Percentiles rank a stretch among this genome's conserved stretches.
These are phyloP conservation scores for Tethea ocularis DNA, from an alignment of 2,888 invertebrate species.

Conservation along the genomic window DNA sequence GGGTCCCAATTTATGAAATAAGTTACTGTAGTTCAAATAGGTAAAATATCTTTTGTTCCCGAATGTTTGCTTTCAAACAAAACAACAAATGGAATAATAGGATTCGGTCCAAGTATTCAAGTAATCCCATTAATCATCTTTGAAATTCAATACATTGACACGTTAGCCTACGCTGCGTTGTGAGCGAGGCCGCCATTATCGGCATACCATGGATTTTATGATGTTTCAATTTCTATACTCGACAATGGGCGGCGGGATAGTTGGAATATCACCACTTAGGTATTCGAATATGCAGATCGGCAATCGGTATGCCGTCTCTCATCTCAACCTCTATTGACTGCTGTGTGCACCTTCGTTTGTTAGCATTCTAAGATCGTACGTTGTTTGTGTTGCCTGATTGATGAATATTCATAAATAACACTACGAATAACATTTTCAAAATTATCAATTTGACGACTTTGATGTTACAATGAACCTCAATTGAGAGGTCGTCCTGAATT, in stretches of 20 bases:
- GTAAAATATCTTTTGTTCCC: conserved; percentile 19
- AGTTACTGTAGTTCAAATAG: conserved; percentile 10
- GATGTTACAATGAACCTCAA: background rate
- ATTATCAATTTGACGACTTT: conserved; percentile 8
- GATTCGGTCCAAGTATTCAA: conserved; percentile 59
- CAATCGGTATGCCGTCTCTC: conserved; percentile 62
- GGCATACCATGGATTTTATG: conserved; percentile 70
- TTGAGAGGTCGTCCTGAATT: background rate
- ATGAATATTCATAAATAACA: conserved; percentile 38
- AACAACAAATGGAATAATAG: conserved; percentile 52
- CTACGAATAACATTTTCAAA: conserved; percentile 13
- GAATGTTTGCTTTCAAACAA: conserved; percentile 35
- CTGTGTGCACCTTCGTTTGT: conserved; percentile 43
- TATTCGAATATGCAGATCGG: conserved; percentile 74
- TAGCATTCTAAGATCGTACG: conserved; percentile 43
- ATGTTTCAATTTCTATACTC: conserved; percentile 69
- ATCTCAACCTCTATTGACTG: conserved; percentile 45
- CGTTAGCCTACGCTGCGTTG: conserved; percentile 47
- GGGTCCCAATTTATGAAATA: background rate
- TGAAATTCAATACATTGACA: conserved; percentile 82
- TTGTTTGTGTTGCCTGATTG: conserved; percentile 33
- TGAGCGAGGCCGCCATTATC: conserved; percentile 51
- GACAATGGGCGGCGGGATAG: conserved; percentile 53
- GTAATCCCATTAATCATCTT: conserved; percentile 78
- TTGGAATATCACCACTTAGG: conserved; percentile 69